phyloP scores from a whole-genome alignment of 2,797 vertebrate species.

The Pampus argenteus region DNA sequence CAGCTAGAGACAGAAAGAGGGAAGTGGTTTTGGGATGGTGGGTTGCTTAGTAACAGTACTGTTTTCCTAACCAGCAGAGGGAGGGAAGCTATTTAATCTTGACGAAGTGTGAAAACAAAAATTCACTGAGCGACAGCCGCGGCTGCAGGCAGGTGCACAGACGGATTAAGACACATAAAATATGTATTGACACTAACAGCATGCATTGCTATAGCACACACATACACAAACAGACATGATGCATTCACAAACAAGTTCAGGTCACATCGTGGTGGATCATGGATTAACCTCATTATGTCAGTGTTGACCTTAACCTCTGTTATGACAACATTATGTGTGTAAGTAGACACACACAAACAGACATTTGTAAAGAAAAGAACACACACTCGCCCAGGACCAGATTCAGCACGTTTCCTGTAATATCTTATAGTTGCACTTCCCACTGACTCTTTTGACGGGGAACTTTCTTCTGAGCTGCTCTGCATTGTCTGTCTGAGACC shows the following conservation, averaged over 20 bases:
- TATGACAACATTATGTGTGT: too few relatives aligned
- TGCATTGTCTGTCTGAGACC: too few relatives aligned
- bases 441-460: not conserved
- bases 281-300: too few relatives aligned
- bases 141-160: slow-evolving; percentile 20
- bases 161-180: slow-evolving; percentile 60
- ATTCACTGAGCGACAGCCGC: slow-evolving; percentile 27
- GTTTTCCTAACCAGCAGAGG: slow-evolving; percentile 31
- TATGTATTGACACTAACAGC: slow-evolving; percentile 33
- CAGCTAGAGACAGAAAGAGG: not conserved
- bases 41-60: slow-evolving; percentile 72
- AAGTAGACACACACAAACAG: not conserved
- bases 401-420: not conserved
- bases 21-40: slow-evolving; percentile 37
- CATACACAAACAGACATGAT: slow-evolving; percentile 71
- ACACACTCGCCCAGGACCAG: not conserved
- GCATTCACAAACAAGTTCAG: too few relatives aligned
- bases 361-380: slow-evolving; percentile 11
- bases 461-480: not conserved
- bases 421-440: not conserved
- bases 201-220: not conserved
- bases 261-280: too few relatives aligned
- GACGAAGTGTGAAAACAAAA: slow-evolving; percentile 54
- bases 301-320: too few relatives aligned
- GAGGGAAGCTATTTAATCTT: slow-evolving; percentile 50